Conservation (phyloP, 2,888 invertebrate genomes). For the Conops quadrifasciatus region DNA sequence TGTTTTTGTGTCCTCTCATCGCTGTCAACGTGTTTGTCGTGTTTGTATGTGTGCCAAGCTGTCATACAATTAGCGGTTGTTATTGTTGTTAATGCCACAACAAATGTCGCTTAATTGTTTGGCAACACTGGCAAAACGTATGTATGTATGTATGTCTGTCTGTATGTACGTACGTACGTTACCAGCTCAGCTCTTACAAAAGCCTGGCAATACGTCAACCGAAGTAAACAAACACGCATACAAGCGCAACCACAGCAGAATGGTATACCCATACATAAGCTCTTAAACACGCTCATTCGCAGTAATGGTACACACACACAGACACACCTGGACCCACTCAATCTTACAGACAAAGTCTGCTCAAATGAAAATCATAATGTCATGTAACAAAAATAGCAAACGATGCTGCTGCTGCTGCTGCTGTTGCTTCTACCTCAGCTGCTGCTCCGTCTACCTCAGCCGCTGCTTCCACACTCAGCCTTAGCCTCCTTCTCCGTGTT, state of each 20-base stretch:
- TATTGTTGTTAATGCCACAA: conserved; percentile 42
- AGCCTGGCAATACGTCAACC: no score
- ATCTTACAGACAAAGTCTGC: background rate
- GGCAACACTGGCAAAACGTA: conserved; percentile 14
- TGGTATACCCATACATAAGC: background rate
- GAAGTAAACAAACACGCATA: conserved; percentile 10
- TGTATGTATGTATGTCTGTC: no score
- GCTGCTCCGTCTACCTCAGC: no score
- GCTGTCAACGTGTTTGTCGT: no score
- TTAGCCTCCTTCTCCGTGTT: no score
- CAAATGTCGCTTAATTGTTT: conserved; percentile 41
- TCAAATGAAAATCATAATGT: no score
- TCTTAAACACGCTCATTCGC: background rate
- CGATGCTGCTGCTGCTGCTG: conserved; percentile 5
- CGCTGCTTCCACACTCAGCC: no score
- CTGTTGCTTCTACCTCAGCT: no score
- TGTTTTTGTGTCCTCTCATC: background rate
- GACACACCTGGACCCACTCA: conserved; percentile 3
- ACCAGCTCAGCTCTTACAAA: no score
- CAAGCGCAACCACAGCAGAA: background rate
- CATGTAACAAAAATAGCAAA: conserved; percentile 14
- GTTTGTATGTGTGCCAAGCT: no score
- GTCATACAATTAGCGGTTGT: conserved; percentile 24
- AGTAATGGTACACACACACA: conserved; percentile 1
- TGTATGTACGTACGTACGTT: no score